These are phyloP conservation scores for Enoplosus armatus DNA, from an alignment of 2,797 vertebrate species.

Conservation along the genomic window DNA sequence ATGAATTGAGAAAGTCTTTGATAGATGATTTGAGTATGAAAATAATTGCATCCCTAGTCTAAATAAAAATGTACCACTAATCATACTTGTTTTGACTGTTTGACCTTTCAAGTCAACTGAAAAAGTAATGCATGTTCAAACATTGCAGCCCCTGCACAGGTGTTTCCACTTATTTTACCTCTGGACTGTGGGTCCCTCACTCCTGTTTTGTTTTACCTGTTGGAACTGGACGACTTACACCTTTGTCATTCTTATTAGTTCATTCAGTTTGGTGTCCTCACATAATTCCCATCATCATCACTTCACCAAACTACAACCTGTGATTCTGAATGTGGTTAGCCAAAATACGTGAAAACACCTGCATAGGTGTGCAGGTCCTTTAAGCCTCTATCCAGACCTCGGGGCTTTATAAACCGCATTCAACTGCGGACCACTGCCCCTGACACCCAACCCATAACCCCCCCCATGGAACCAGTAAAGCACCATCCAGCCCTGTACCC, in stretches of 20 bases:
- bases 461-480: not conserved
- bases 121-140: not conserved
- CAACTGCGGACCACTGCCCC: not conserved
- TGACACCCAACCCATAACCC: not conserved
- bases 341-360: not conserved
- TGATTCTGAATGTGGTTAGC: not conserved
- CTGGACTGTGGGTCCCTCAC: not conserved
- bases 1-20: not conserved
- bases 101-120: not conserved
- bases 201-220: no score
- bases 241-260: no score
- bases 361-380: not conserved
- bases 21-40: not conserved
- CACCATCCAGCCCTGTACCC: not conserved
- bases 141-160: no score
- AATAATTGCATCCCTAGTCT: not conserved
- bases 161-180: not conserved
- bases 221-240: no score
- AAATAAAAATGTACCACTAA: not conserved
- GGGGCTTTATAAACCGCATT: slow-evolving; percentile 9
- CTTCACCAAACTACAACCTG: not conserved
- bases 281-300: not conserved
- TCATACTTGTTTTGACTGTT: no score
- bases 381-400: not conserved
- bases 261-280: no score